Percentiles rank a stretch among this genome's conserved stretches.
phyloP scores from a whole-genome alignment of 2,888 invertebrate species.

The Cybosia mesomella region DNA sequence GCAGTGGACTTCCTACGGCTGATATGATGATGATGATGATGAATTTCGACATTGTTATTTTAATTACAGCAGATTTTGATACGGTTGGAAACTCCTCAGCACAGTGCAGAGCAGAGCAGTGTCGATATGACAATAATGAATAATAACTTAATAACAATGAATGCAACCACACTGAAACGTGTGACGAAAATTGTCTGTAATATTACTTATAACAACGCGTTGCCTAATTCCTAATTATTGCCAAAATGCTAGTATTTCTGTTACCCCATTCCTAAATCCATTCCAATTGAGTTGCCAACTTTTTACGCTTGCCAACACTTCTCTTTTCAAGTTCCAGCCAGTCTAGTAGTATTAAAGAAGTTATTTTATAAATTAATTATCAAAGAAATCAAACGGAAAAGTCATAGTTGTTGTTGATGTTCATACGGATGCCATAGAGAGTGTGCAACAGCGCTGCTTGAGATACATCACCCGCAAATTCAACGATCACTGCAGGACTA shows the following conservation, averaged over 20 bases:
- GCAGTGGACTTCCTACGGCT: too few species aligned
- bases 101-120: too few species aligned
- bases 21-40: too few species aligned
- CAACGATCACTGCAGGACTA: too few species aligned
- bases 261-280: not conserved
- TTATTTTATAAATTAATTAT: not conserved
- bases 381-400: not conserved
- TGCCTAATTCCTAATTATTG: slow-evolving; percentile 2
- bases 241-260: not conserved
- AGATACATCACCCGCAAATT: too few species aligned
- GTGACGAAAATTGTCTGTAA: not conserved
- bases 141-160: not conserved
- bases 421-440: too few species aligned
- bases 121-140: not conserved
- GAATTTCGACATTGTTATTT: too few species aligned
- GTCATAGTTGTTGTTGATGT: too few species aligned
- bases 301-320: not conserved
- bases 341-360: not conserved
- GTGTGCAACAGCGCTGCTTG: too few species aligned
- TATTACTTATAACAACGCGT: not conserved
- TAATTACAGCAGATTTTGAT: too few species aligned
- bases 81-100: too few species aligned
- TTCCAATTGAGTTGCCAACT: not conserved
- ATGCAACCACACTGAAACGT: not conserved
- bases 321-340: not conserved